phyloP scores from a whole-genome alignment of 2,797 vertebrate species.

The Gymnoscopelus braueri region DNA sequence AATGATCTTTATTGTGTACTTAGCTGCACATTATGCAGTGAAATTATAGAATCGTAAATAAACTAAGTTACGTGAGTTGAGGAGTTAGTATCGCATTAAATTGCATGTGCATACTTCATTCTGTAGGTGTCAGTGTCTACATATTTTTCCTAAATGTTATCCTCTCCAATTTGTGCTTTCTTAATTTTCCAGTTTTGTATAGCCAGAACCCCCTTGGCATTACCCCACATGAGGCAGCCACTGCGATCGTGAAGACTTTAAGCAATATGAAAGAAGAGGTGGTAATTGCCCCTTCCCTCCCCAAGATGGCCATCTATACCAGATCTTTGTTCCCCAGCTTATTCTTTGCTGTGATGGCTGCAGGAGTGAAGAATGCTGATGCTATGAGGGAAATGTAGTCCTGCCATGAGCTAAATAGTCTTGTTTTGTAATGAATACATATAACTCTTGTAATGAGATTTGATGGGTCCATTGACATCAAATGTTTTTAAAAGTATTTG shows the following conservation, averaged over 20 bases:
- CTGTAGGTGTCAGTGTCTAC: too few relatives aligned
- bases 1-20: not conserved
- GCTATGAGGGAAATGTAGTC: conserved; percentile 68
- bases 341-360: conserved; percentile 91
- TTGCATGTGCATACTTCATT: too few relatives aligned
- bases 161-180: not conserved
- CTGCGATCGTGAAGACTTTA: conserved; percentile 86
- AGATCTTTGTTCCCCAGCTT: conserved; percentile 89
- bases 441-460: not conserved
- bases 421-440: not conserved
- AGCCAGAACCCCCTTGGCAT: conserved; percentile 82
- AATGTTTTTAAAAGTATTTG: too few relatives aligned
- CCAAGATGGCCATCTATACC: conserved; percentile 87
- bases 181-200: conserved; percentile 81
- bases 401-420: not conserved
- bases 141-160: not conserved
- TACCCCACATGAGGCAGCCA: conserved; percentile 83
- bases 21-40: not conserved
- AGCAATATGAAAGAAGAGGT: conserved; percentile 90
- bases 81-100: too few relatives aligned
- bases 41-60: not conserved
- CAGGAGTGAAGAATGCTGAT: conserved; percentile 85
- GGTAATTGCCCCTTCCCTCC: conserved; percentile 88
- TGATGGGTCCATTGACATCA: not conserved
- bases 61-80: not conserved